These are phyloP conservation scores for Parus major DNA, from an alignment of 2,113 vertebrate species.

Conservation along the genomic window DNA sequence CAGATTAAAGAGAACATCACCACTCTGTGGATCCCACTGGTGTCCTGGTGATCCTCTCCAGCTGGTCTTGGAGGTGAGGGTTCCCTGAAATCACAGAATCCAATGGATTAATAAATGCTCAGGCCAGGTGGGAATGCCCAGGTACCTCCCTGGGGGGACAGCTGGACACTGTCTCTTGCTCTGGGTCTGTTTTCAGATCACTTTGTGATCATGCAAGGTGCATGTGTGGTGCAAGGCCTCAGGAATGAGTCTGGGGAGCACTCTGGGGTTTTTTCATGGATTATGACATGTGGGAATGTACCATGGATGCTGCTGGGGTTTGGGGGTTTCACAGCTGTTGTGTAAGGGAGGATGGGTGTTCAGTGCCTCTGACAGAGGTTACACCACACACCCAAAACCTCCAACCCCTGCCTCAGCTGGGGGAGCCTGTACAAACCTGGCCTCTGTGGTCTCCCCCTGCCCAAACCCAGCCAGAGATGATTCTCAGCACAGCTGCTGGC, in stretches of 20 bases:
- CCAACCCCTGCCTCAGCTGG: not conserved
- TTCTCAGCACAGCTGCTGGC: not conserved
- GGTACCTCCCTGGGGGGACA: not conserved
- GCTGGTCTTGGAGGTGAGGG: not conserved
- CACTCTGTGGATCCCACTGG: not conserved
- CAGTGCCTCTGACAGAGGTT: not conserved
- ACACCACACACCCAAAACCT: not conserved
- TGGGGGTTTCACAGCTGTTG: not conserved
- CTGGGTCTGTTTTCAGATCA: not conserved
- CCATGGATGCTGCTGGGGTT: rapidly evolving
- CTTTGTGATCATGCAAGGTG: no score
- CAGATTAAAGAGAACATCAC: not conserved
- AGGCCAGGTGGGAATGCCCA: not conserved
- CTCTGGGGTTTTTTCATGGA: rapidly evolving
- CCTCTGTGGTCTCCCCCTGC: not conserved
- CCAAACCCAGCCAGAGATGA: not conserved
- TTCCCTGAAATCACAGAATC: no score
- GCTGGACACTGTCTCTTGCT: not conserved
- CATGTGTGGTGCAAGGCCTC: not conserved
- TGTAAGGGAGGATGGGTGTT: not conserved
- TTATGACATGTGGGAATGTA: not conserved
- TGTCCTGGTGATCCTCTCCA: no score
- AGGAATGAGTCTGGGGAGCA: not conserved
- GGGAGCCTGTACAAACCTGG: not conserved
- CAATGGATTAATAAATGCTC: not conserved